Evolutionary conservation across 1,140 invertebrate genomes (phyloP).

Genomic region (Plodia interpunctella): DNA sequence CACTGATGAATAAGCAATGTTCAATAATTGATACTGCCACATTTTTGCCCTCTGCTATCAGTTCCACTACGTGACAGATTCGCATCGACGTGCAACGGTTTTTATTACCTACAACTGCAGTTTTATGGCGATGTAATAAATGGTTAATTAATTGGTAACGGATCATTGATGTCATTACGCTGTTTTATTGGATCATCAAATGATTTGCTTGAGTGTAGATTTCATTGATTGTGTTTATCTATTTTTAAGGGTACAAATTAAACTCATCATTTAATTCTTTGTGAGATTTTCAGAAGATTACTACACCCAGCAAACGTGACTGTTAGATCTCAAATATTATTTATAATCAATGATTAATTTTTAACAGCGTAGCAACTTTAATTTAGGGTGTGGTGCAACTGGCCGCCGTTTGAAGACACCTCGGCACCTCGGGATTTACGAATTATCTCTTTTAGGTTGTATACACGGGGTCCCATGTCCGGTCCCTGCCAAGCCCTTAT

Average conservation of each 20-base stretch:
- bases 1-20: conserved; percentile 68
- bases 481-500: conserved; percentile 51
- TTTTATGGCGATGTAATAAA: neutral
- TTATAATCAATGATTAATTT: neutral
- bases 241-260: too few relatives aligned
- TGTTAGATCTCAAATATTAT: too few relatives aligned
- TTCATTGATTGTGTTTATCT: too few relatives aligned
- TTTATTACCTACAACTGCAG: conserved; percentile 1
- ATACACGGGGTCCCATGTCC: conserved; percentile 61
- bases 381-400: conserved; percentile 27
- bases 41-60: conserved; percentile 7
- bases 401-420: conserved; percentile 50
- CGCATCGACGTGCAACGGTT: neutral
- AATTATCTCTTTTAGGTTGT: conserved; percentile 66
- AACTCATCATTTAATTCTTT: too few relatives aligned
- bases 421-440: conserved; percentile 70
- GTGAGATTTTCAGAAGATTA: too few relatives aligned
- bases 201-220: neutral
- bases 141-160: neutral
- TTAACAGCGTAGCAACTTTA: neutral
- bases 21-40: conserved; percentile 35
- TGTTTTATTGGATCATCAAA: neutral
- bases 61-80: conserved; percentile 5
- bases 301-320: too few relatives aligned
- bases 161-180: neutral